Evolutionary conservation across 2,888 invertebrate species (phyloP), one percentile per base, ranked within the genome.

Genomic region (Chaitophorus viminalis): DNA sequence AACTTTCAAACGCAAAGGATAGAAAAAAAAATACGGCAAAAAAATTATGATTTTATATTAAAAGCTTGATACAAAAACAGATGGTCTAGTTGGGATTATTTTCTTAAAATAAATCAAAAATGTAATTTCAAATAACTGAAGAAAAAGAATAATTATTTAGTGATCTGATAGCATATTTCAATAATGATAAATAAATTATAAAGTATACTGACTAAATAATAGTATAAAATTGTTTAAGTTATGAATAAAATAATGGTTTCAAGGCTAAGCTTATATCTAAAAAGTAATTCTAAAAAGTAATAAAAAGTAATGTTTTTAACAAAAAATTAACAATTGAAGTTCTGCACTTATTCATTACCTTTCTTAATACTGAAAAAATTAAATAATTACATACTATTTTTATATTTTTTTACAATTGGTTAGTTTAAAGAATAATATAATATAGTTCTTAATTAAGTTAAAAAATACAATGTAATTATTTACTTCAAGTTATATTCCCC

Each of bases 81-180:
- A 52, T 68, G 52, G 77, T 33, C 18, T 77, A 68, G 33, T 70
- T 36, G 39, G 31, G 25, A 46, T 46, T 84, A 18, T 77, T 84
- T 29, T 77, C 36, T 75, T 39, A 17, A 68, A 21, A 29, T 1
- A 25, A 52, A 68, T 18, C 52, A 72, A 79, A 29, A n/a, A 33
- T 52, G n/a, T n/a, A 78, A 86, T 78, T 54, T 54, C 8, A 36
- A 65, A 86, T 79, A 52, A 39, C 86, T 29, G 70, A n/a, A 86
- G 72, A 54, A 77, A 29, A 65, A 72, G 36, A 75, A 75, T 33
- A 39, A 75, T 36, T 74, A 36, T 70, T 11, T 72, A 54, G 29
- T 46, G 70, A 78, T 72, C 54, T 54, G 36, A 60, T 83, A 60
- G 82, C 74, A 29, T 29, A 75, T 74, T 83, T 74, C n/a, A 5